Evolutionary conservation across 37 sponge, comb jelly and placozoan genomes (phyloP).

Genomic region (Aphrocallistes beatrix): DNA sequence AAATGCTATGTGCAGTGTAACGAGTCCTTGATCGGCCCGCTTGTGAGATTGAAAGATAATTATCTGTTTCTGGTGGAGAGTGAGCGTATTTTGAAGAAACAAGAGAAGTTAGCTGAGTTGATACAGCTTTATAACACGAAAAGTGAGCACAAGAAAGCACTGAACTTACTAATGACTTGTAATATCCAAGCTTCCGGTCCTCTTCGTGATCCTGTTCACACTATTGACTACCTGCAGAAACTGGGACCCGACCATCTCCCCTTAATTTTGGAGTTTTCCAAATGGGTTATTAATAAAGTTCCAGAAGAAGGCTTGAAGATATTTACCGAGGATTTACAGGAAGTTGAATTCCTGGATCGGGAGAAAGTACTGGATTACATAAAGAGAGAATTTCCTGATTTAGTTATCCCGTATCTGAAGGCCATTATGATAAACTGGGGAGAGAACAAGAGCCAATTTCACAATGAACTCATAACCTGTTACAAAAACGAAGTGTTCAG

Average conservation of each 20-base stretch:
- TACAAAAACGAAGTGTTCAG: slow-evolving; percentile 26
- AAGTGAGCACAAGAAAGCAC: slow-evolving; percentile 36
- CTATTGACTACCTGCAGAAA: slow-evolving; percentile 62
- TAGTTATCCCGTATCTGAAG: slow-evolving; percentile 60
- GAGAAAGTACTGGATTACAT: slow-evolving; percentile 33
- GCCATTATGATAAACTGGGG: slow-evolving; percentile 47
- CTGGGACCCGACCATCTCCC: slow-evolving; percentile 34
- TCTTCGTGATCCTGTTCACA: slow-evolving; percentile 35
- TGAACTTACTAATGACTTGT: background rate
- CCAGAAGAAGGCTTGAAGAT: slow-evolving; percentile 46
- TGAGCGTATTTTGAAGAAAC: slow-evolving; percentile 44
- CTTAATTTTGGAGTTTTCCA: slow-evolving; percentile 54
- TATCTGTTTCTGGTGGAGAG: slow-evolving; percentile 47
- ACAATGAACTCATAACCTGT: slow-evolving; percentile 46
- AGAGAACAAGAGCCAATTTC: slow-evolving; percentile 39
- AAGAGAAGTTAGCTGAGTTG: slow-evolving; percentile 48
- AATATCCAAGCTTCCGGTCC: slow-evolving; percentile 20
- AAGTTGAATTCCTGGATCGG: slow-evolving; percentile 46
- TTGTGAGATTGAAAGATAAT: slow-evolving; percentile 65
- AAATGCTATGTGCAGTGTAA: slow-evolving; percentile 76
- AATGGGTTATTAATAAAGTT: slow-evolving; percentile 42
- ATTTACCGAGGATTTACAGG: slow-evolving; percentile 56
- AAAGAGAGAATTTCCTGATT: background rate
- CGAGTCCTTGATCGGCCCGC: slow-evolving; percentile 55
- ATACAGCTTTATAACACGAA: slow-evolving; percentile 62